phyloP scores from a whole-genome alignment of 2,113 vertebrate species.

The Spheniscus mendiculus region DNA sequence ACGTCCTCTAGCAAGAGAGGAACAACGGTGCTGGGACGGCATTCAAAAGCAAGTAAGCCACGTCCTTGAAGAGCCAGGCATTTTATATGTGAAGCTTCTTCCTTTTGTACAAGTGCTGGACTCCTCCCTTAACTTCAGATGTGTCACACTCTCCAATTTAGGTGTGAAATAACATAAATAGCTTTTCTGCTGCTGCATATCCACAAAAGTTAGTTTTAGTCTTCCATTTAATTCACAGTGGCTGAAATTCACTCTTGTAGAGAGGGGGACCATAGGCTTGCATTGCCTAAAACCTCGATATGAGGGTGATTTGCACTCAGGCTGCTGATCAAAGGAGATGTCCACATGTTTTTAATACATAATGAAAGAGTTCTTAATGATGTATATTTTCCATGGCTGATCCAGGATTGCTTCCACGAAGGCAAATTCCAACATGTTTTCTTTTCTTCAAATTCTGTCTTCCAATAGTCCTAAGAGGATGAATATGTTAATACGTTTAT shows the following conservation, averaged over 20 bases:
- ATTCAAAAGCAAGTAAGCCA: neutral
- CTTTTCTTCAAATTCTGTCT: neutral
- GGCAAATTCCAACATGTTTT: neutral
- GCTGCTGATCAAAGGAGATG: slow-evolving; percentile 23
- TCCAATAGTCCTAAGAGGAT: neutral
- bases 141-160: neutral
- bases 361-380: slow-evolving; percentile 17
- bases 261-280: neutral
- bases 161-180: neutral
- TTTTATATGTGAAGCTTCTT: neutral
- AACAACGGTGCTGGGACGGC: neutral
- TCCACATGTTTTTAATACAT: slow-evolving; percentile 10
- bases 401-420: neutral
- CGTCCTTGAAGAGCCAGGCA: neutral
- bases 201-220: neutral
- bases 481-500: neutral
- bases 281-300: neutral
- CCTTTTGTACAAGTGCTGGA: neutral
- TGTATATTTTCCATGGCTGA: neutral
- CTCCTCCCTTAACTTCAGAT: neutral
- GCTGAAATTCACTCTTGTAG: neutral
- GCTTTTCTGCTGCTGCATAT: neutral
- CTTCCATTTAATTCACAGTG: neutral
- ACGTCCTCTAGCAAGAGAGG: neutral
- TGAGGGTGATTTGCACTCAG: neutral